phyloP scores from a whole-genome alignment of 2,113 vertebrate genomes.

The Furnarius figulus region DNA sequence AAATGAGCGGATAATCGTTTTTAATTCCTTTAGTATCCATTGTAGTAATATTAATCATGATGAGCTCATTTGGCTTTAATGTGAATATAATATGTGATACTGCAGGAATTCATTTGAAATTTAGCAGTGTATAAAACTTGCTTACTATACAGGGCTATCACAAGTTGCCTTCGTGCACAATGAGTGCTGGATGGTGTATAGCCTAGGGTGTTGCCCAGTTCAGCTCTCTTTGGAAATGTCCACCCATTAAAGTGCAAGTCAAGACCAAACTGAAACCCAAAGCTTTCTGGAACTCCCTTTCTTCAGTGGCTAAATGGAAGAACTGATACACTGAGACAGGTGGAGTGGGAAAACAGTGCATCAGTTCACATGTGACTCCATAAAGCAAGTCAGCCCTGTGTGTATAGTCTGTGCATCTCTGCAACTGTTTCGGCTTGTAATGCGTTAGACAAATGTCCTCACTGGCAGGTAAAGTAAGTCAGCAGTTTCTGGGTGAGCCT shows the following conservation, averaged over 20 bases:
- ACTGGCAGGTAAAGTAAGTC: not conserved
- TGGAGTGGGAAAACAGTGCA: not conserved
- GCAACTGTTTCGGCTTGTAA: not conserved
- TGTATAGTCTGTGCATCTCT: not conserved
- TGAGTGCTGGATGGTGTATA: not conserved
- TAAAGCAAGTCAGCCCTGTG: not conserved
- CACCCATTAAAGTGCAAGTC: not conserved
- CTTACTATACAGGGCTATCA: not conserved
- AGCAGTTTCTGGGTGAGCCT: not conserved
- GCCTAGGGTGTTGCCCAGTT: not conserved
- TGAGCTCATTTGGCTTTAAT: slow-evolving; percentile 69
- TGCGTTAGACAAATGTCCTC: not conserved
- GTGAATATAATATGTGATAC: slow-evolving; percentile 54
- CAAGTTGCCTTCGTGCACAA: not conserved
- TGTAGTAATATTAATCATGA: slow-evolving; percentile 65
- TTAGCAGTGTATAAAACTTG: slow-evolving; percentile 20
- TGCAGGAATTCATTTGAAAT: slow-evolving; percentile 47
- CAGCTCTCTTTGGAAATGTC: not conserved
- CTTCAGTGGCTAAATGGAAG: not conserved
- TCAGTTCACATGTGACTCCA: not conserved
- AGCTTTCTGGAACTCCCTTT: not conserved
- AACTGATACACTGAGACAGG: not conserved
- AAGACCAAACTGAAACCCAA: not conserved
- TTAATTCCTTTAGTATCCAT: slow-evolving; percentile 69
- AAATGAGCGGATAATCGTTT: slow-evolving; percentile 68